Conservation (phyloP, 2,113 vertebrate species). For the Strix uralensis region DNA sequence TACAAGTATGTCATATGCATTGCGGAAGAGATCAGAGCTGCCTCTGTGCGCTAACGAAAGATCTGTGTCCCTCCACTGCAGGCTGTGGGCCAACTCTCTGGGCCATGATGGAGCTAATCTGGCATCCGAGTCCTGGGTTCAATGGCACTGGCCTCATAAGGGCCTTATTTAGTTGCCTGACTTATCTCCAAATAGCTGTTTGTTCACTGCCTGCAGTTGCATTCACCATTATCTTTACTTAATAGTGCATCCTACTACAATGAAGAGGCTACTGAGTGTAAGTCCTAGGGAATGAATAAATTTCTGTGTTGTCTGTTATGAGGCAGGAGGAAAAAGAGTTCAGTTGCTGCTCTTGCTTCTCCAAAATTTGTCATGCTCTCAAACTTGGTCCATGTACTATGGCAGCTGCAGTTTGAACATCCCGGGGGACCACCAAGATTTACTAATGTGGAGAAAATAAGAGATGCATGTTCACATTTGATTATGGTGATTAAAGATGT, state of each 20-base stretch:
- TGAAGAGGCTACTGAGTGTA: background rate
- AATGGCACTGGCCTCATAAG: constrained; percentile 9
- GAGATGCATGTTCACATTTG: background rate
- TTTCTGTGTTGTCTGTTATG: background rate
- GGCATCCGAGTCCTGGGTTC: background rate
- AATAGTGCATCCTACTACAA: background rate
- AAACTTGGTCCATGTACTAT: background rate
- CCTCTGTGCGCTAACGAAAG: background rate
- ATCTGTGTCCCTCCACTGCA: background rate
- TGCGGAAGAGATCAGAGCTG: rapidly evolving
- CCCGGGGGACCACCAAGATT: background rate
- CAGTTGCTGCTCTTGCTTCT: background rate
- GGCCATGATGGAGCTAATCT: background rate
- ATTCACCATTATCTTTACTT: constrained; percentile 13
- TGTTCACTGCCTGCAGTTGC: background rate
- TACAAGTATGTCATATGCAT: background rate
- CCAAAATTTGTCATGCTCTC: background rate
- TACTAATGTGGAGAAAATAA: background rate
- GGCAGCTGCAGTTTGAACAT: background rate
- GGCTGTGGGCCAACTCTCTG: background rate
- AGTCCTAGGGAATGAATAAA: background rate
- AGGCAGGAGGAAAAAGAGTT: background rate
- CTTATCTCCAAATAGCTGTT: background rate
- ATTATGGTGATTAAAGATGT: background rate
- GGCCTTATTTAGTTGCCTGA: background rate